Conservation (phyloP, 2,888 invertebrate genomes). For the Agonopterix arenella region DNA sequence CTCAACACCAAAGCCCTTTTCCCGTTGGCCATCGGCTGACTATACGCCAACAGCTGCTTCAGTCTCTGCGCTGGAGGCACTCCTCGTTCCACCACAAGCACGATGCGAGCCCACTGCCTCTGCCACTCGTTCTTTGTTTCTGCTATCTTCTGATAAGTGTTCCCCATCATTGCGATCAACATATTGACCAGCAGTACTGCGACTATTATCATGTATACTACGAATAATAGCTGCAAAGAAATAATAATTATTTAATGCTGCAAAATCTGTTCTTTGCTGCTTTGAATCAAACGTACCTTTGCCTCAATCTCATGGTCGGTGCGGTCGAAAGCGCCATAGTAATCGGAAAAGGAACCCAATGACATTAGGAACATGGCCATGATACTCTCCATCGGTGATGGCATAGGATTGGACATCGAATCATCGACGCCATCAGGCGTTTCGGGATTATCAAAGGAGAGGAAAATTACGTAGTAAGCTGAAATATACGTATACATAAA, state of each 20-base stretch:
- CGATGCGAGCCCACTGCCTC: conserved; percentile 98
- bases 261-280: no score
- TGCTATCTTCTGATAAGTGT: conserved; percentile 98
- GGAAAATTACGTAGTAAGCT: conserved; percentile 94
- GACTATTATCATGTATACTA: conserved; percentile 98
- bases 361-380: conserved; percentile 99
- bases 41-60: conserved; percentile 92
- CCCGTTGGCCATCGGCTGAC: conserved; percentile 95
- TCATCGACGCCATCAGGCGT: conserved; percentile 91
- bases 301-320: conserved; percentile 93
- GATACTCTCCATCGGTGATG: conserved; percentile 94
- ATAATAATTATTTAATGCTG: not conserved
- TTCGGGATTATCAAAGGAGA: conserved; percentile 90
- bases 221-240: conserved; percentile 85
- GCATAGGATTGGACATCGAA: conserved; percentile 89
- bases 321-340: conserved; percentile 92
- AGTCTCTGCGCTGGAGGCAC: conserved; percentile 92
- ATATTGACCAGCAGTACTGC: conserved; percentile 97
- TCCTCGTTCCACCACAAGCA: conserved; percentile 97
- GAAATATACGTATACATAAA: conserved; percentile 27
- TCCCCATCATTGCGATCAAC: conserved; percentile 99
- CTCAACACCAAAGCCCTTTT: conserved; percentile 90
- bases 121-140: conserved; percentile 99
- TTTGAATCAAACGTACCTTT: conserved; percentile 70
- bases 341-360: conserved; percentile 96